These are phyloP conservation scores for Agonopterix heracliana DNA, from an alignment of 2,888 invertebrate genomes.

Conservation along the genomic window DNA sequence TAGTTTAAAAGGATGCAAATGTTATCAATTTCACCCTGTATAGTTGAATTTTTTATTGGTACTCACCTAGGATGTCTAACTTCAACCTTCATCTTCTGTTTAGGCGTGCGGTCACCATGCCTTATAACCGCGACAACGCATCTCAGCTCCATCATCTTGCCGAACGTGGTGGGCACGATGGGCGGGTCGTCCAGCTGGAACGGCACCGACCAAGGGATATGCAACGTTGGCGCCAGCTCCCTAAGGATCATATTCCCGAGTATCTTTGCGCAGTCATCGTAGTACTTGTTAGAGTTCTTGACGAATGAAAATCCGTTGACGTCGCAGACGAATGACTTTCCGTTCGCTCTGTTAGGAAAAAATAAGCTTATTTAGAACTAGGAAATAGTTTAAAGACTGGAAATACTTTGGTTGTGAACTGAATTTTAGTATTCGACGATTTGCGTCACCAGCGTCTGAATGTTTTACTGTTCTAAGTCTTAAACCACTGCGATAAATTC, in stretches of 20 bases:
- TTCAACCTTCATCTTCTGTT: slow-evolving; percentile 99
- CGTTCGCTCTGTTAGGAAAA: slow-evolving; percentile 86
- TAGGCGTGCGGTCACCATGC: slow-evolving; percentile 99
- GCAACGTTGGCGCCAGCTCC: slow-evolving; percentile 94
- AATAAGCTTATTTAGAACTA: not conserved
- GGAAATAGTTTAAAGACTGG: not conserved
- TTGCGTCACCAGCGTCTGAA: too few relatives aligned
- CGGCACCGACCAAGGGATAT: slow-evolving; percentile 98
- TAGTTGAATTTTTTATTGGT: too few relatives aligned
- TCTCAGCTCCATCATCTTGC: slow-evolving; percentile 94
- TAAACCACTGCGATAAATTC: too few relatives aligned
- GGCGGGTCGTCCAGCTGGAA: slow-evolving; percentile 99
- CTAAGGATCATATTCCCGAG: slow-evolving; percentile 97
- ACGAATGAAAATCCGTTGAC: slow-evolving; percentile 99
- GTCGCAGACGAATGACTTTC: slow-evolving; percentile 99
- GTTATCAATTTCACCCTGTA: too few relatives aligned
- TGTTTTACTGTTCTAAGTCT: too few relatives aligned
- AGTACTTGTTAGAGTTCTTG: slow-evolving; percentile 99
- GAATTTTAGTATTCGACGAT: too few relatives aligned
- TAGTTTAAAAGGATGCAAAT: too few relatives aligned
- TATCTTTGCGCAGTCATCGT: slow-evolving; percentile 99
- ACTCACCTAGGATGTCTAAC: slow-evolving; percentile 94
- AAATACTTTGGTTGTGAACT: not conserved
- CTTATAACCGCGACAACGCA: slow-evolving; percentile 98
- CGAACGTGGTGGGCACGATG: slow-evolving; percentile 98